Evolutionary conservation across 2,113 vertebrate species (phyloP).

Genomic region (Pampusana beccarii): DNA sequence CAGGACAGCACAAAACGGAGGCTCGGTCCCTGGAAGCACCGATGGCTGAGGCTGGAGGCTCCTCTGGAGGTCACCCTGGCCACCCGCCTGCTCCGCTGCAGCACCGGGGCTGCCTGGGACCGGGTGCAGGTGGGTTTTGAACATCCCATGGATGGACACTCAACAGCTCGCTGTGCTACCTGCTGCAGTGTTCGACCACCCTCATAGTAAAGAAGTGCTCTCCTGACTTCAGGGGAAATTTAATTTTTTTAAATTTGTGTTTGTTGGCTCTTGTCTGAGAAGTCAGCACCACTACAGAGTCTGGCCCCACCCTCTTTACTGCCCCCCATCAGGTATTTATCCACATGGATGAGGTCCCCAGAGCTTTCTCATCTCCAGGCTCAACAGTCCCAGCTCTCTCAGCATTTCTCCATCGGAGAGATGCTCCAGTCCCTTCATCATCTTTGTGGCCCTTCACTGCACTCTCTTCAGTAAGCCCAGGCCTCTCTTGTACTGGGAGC

Average conservation of each 20-base stretch:
- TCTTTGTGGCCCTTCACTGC: no score
- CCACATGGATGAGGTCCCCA: no score
- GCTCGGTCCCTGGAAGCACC: fast-evolving
- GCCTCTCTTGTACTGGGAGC: no score
- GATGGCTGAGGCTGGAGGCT: no score
- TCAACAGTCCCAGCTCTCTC: no score
- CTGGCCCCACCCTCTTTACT: no score
- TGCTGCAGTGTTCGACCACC: neutral
- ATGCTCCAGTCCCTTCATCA: no score
- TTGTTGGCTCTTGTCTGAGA: no score
- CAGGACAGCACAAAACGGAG: neutral
- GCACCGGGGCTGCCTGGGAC: neutral
- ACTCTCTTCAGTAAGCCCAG: neutral
- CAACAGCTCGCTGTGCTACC: neutral
- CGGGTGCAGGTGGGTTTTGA: neutral
- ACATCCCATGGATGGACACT: neutral
- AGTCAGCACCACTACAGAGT: no score
- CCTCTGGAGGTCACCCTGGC: neutral
- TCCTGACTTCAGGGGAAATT: neutral
- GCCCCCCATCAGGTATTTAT: no score
- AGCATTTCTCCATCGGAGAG: no score
- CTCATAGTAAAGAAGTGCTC: neutral
- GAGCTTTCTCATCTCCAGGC: no score
- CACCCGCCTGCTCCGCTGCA: neutral
- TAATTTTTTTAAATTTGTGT: neutral